Evolutionary conservation across 2,113 vertebrate species (phyloP).

Genomic region (Dicrurus megarhynchus): DNA sequence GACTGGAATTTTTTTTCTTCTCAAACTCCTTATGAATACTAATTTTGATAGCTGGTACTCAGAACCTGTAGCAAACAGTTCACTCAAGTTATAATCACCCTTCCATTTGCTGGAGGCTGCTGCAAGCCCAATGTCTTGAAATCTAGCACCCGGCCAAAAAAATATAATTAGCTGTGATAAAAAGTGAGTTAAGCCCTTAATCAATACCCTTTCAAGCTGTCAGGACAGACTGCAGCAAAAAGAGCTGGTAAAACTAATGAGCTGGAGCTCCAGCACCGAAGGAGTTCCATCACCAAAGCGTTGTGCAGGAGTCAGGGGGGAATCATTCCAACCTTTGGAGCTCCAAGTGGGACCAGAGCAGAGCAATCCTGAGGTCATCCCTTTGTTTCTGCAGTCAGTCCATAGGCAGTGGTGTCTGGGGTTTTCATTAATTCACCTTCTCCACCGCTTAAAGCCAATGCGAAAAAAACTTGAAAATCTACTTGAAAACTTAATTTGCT

Average conservation of each 20-base stretch:
- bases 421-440: not conserved
- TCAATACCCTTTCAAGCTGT: slow-evolving; percentile 44
- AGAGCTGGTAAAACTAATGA: slow-evolving; percentile 26
- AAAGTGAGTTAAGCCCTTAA: slow-evolving; percentile 47
- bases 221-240: not conserved
- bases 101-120: not conserved
- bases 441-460: not conserved
- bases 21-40: not conserved
- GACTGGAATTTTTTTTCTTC: not conserved
- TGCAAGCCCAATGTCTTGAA: not conserved
- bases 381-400: not conserved
- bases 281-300: not conserved
- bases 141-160: slow-evolving; percentile 22
- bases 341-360: not conserved
- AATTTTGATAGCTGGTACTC: not conserved
- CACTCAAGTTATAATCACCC: not conserved
- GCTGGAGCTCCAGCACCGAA: not conserved
- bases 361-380: not conserved
- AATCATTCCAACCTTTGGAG: not conserved
- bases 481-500: not conserved
- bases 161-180: slow-evolving; percentile 45
- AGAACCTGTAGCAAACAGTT: not conserved
- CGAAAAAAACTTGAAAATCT: not conserved
- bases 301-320: not conserved
- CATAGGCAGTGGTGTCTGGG: not conserved